Conservation (phyloP, 2,797 vertebrate species). For the Nyctalus aviator region DNA sequence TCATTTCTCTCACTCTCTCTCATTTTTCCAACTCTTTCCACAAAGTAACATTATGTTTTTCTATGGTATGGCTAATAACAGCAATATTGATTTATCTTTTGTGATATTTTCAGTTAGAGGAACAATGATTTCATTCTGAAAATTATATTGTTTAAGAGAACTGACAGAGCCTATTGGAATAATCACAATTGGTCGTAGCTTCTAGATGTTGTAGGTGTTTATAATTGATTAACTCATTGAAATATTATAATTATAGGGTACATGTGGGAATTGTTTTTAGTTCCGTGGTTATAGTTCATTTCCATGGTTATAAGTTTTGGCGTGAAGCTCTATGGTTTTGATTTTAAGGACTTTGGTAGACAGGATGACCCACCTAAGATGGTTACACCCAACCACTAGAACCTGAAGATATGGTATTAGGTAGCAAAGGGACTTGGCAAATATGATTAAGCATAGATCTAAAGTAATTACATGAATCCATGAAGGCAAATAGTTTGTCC, state of each 20-base stretch:
- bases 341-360: background rate
- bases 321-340: background rate
- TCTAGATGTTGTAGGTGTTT: slow-evolving; percentile 30
- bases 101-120: background rate
- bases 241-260: background rate
- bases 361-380: background rate
- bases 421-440: background rate
- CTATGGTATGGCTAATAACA: background rate
- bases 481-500: background rate
- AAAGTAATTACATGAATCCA: background rate
- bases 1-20: no score
- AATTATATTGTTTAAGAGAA: background rate
- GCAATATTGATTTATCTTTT: background rate
- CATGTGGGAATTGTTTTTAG: background rate
- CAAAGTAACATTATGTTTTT: background rate
- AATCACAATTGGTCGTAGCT: background rate
- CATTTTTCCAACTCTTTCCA: background rate
- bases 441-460: background rate
- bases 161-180: background rate
- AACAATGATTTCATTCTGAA: slow-evolving; percentile 12
- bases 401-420: background rate
- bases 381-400: background rate
- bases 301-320: background rate
- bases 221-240: background rate
- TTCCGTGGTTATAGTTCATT: background rate